Percentiles rank a stretch among this genome's conserved stretches.
phyloP scores from a whole-genome alignment of 1,140 invertebrate genomes.

The Arion vulgaris region DNA sequence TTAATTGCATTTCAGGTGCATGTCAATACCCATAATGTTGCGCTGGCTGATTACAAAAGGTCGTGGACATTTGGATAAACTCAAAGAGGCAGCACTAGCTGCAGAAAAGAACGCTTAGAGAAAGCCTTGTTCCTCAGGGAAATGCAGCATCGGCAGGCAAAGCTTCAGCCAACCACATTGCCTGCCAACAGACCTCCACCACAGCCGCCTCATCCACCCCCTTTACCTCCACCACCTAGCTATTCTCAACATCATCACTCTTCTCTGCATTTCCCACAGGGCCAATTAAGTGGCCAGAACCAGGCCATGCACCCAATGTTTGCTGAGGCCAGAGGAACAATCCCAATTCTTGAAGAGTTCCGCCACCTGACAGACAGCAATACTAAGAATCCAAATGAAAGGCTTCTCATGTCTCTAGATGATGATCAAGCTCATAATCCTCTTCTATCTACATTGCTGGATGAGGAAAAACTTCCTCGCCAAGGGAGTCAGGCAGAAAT shows the following conservation, averaged over 20 bases:
- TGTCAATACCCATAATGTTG: constrained; percentile 92
- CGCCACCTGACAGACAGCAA: constrained; percentile 30
- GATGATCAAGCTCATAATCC: constrained; percentile 23
- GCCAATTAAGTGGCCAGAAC: constrained; percentile 16
- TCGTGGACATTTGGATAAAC: constrained; percentile 58
- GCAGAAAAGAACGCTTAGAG: constrained; percentile 24
- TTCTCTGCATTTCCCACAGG: constrained; percentile 15
- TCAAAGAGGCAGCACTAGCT: constrained; percentile 43
- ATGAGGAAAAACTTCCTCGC: constrained; percentile 12
- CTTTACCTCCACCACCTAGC: constrained; percentile 36
- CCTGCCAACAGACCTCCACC: constrained; percentile 46
- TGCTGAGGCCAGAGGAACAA: not conserved
- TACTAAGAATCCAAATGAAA: constrained; percentile 42
- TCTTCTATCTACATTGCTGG: constrained; percentile 28
- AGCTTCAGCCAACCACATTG: constrained; percentile 31
- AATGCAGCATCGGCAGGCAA: constrained; percentile 42
- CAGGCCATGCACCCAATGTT: constrained; percentile 2
- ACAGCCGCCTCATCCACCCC: constrained; percentile 40
- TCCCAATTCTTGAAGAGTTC: constrained; percentile 21
- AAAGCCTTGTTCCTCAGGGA: constrained; percentile 25
- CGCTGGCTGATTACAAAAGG: constrained; percentile 80
- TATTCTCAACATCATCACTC: constrained; percentile 37
- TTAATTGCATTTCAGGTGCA: constrained; percentile 76
- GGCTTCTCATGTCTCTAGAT: constrained; percentile 13
- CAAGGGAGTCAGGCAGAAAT: constrained; percentile 46